Evolutionary conservation across 2,888 invertebrate species (phyloP).

Genomic region (Cybosia mesomella): DNA sequence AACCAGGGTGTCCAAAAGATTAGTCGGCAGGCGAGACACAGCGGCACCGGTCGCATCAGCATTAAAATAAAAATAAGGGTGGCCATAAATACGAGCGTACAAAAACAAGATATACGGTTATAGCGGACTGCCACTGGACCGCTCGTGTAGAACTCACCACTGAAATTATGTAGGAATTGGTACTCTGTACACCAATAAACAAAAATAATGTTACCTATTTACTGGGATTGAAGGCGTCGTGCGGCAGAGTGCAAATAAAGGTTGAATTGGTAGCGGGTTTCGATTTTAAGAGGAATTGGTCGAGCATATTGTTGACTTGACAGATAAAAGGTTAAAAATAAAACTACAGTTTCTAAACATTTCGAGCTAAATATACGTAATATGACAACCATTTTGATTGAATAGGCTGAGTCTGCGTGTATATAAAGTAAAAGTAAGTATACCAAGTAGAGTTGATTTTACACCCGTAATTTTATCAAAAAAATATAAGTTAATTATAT

Average conservation of each 20-base stretch:
- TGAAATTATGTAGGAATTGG: constrained; percentile 57
- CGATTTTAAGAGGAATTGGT: constrained; percentile 8
- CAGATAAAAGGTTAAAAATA: no score
- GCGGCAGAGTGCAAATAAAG: constrained; percentile 32
- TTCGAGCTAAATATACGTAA: background rate
- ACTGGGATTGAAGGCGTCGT: constrained; percentile 38
- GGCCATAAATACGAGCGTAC: constrained; percentile 81
- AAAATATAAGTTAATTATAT: no score
- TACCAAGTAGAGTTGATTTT: no score
- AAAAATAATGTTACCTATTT: constrained; percentile 55
- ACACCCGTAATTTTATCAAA: no score
- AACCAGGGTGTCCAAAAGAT: constrained; percentile 68
- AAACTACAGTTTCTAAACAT: no score
- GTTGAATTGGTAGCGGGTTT: constrained; percentile 17
- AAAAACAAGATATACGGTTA: constrained; percentile 86
- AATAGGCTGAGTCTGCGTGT: no score
- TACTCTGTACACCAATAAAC: constrained; percentile 50
- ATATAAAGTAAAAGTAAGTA: no score
- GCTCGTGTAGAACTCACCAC: constrained; percentile 57
- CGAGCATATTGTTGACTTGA: background rate
- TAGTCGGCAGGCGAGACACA: constrained; percentile 76
- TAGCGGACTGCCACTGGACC: constrained; percentile 73
- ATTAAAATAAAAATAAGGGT: constrained; percentile 87
- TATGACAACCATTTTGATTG: no score
- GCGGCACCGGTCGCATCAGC: constrained; percentile 85